Conservation (phyloP, 2,113 vertebrate species). For the Edolisoma coerulescens region DNA sequence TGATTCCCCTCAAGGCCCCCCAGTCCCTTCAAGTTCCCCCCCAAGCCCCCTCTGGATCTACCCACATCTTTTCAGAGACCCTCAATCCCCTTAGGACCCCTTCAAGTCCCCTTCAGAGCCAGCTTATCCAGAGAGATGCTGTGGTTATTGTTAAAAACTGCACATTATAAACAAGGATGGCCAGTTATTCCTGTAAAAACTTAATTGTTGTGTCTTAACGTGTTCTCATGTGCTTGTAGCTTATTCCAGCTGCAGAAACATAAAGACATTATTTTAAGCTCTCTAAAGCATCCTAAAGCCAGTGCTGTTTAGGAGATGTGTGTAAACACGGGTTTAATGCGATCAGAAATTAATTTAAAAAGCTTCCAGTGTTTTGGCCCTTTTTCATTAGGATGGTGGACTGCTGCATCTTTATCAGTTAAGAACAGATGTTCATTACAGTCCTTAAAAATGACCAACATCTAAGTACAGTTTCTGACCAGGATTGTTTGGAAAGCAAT, state of each 20-base stretch:
- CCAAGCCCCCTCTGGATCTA: neutral
- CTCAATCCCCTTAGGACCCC: neutral
- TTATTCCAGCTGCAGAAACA: neutral
- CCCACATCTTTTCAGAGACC: neutral
- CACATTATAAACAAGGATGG: accelerated
- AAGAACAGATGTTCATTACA: accelerated
- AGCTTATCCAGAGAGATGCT: accelerated
- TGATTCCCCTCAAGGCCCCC: neutral
- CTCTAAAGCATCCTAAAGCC: neutral
- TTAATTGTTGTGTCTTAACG: accelerated
- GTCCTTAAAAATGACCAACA: neutral
- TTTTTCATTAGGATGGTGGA: neutral
- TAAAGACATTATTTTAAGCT: neutral
- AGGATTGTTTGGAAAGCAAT: neutral
- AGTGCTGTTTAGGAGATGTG: neutral
- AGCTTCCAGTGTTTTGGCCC: neutral
- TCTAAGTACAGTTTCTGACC: neutral
- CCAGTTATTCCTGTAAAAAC: neutral
- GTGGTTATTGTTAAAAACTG: neutral
- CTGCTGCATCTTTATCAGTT: neutral
- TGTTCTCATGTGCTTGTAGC: accelerated
- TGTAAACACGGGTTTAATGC: neutral
- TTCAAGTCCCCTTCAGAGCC: neutral
- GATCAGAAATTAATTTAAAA: neutral
- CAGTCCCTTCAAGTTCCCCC: too few species aligned